These are phyloP conservation scores for Junco hyemalis DNA, from an alignment of 2,113 vertebrate genomes.

Conservation along the genomic window DNA sequence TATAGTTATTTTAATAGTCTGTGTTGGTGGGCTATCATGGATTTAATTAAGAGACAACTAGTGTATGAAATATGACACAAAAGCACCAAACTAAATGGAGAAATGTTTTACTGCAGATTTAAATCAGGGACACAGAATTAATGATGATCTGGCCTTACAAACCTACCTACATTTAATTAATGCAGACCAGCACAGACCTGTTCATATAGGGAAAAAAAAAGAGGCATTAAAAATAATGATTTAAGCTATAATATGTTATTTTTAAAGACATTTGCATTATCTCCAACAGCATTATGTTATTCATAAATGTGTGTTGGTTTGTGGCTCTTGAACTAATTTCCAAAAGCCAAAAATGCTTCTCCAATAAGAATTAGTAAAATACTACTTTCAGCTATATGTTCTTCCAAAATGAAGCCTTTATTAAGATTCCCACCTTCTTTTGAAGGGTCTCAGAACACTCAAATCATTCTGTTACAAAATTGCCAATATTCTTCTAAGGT, in stretches of 20 bases:
- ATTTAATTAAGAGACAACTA: constrained; percentile 86
- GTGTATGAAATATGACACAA: constrained; percentile 81
- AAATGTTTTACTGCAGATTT: constrained; percentile 81
- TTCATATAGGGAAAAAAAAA: constrained; percentile 30
- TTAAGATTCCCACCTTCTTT: not conserved
- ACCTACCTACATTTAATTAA: constrained; percentile 78
- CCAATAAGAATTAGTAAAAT: constrained; percentile 57
- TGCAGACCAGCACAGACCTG: constrained; percentile 65
- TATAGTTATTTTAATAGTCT: constrained; percentile 83
- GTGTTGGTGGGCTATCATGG: constrained; percentile 81
- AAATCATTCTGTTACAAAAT: not conserved
- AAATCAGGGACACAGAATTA: constrained; percentile 75
- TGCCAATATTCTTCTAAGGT: not conserved
- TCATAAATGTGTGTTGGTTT: constrained; percentile 61
- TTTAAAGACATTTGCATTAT: constrained; percentile 71
- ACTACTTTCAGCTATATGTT: not conserved
- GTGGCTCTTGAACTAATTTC: constrained; percentile 65
- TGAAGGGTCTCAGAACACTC: not conserved
- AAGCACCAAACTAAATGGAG: constrained; percentile 80
- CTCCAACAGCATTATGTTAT: constrained; percentile 67
- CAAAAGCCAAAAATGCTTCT: constrained; percentile 43
- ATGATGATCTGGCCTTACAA: constrained; percentile 74
- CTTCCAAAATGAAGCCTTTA: not conserved
- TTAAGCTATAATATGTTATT: constrained; percentile 69
- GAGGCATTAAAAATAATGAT: constrained; percentile 70